A percentile compares a stretch with the other conserved stretches of the same genome.
Conservation (phyloP, 2,888 invertebrate genomes). For the Lasioglossum pauxillum region DNA sequence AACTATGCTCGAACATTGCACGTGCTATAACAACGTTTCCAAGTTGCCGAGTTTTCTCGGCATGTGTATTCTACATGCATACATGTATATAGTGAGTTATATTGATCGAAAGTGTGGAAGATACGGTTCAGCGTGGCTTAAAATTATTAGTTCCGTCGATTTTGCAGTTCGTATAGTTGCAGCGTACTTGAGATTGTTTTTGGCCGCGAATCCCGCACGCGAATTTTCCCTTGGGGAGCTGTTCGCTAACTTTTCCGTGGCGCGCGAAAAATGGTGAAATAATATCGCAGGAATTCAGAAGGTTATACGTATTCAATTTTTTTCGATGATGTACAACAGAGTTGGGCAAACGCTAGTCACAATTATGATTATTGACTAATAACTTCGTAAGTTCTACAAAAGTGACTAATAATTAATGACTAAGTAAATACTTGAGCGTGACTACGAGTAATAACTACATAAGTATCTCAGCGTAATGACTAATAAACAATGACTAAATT, state of each 20-base stretch:
- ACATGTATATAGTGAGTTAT: slow-evolving; percentile 6
- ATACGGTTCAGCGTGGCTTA: not conserved
- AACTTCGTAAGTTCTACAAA: too few relatives aligned
- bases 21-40: slow-evolving; percentile 30
- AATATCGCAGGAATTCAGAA: not conserved
- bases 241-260: not conserved
- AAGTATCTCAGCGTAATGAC: too few relatives aligned
- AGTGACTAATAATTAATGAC: too few relatives aligned
- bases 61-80: not conserved
- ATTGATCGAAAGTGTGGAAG: slow-evolving; percentile 38
- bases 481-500: too few relatives aligned
- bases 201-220: not conserved
- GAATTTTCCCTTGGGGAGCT: slow-evolving; percentile 10
- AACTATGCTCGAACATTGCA: slow-evolving; percentile 32
- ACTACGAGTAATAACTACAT: too few relatives aligned
- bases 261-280: not conserved
- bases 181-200: slow-evolving; percentile 17
- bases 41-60: slow-evolving; percentile 28
- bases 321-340: not conserved
- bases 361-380: too few relatives aligned
- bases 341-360: too few relatives aligned
- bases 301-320: not conserved
- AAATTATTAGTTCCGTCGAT: slow-evolving; percentile 52
- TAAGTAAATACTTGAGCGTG: too few relatives aligned
- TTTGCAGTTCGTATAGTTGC: slow-evolving; percentile 21